These are phyloP conservation scores for Yasuhikotakia modesta DNA, from an alignment of 2,797 vertebrate species.

Conservation along the genomic window DNA sequence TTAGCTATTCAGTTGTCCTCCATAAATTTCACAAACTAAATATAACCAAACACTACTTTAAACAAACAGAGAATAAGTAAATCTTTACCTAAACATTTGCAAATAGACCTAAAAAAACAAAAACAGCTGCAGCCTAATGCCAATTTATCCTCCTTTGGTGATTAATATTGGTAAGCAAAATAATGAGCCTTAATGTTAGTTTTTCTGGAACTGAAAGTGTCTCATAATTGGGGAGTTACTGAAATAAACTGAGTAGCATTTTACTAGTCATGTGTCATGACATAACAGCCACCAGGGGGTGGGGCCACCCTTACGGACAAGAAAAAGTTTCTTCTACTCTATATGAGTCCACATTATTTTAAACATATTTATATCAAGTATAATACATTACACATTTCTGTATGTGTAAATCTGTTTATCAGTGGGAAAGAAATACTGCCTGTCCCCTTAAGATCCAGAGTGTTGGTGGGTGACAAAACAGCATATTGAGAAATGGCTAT, in stretches of 20 bases:
- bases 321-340: not conserved
- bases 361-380: not conserved
- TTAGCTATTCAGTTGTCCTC: too few relatives aligned
- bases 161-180: not conserved
- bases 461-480: conserved; percentile 2
- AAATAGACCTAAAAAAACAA: not conserved
- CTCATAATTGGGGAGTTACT: too few relatives aligned
- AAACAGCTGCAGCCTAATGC: not conserved
- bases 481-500: too few relatives aligned
- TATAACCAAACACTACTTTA: not conserved
- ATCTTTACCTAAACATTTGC: not conserved
- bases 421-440: too few relatives aligned
- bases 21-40: too few relatives aligned
- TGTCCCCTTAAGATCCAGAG: not conserved
- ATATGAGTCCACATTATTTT: not conserved
- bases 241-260: too few relatives aligned
- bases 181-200: not conserved
- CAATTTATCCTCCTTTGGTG: not conserved
- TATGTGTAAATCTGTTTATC: too few relatives aligned
- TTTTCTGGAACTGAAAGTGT: not conserved
- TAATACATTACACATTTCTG: too few relatives aligned
- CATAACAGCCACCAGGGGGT: not conserved
- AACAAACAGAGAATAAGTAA: not conserved
- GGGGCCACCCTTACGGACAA: not conserved
- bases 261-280: not conserved